Conservation (phyloP, 2,797 vertebrate species). For the Sciaenops ocellatus region DNA sequence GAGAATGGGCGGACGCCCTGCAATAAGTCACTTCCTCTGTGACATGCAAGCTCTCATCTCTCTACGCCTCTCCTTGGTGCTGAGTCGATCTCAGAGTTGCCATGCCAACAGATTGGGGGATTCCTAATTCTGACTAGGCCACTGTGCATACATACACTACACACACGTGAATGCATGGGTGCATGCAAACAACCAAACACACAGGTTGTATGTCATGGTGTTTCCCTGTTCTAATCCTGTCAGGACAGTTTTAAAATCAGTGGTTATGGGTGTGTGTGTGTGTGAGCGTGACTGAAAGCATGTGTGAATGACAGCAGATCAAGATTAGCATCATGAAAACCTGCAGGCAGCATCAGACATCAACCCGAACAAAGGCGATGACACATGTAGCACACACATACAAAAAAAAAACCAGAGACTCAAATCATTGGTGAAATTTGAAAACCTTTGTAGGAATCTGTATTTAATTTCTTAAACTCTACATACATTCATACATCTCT, state of each 20-base stretch:
- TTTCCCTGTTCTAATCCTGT: slow-evolving; percentile 3
- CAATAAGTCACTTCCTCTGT: slow-evolving; percentile 51
- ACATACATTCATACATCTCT: slow-evolving; percentile 85
- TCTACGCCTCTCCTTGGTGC: slow-evolving; percentile 31
- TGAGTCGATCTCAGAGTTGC: slow-evolving; percentile 69
- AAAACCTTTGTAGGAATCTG: slow-evolving; percentile 80
- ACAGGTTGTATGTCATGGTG: slow-evolving; percentile 8
- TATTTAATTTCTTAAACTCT: slow-evolving; percentile 80
- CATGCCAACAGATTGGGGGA: slow-evolving; percentile 77
- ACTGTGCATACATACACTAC: slow-evolving; percentile 17
- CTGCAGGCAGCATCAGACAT: slow-evolving; percentile 1
- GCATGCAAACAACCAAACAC: slow-evolving; percentile 28
- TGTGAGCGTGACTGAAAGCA: slow-evolving; percentile 13
- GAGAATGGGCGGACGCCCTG: slow-evolving; percentile 11
- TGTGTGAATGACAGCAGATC: slow-evolving; percentile 31
- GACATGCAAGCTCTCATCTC: slow-evolving; percentile 44
- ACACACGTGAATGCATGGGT: slow-evolving; percentile 3
- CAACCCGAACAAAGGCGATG: slow-evolving; percentile 1
- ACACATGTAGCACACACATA: slow-evolving; percentile 9
- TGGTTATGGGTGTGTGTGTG: slow-evolving; percentile 11
- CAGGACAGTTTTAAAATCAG: slow-evolving; percentile 15
- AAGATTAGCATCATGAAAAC: slow-evolving; percentile 21
- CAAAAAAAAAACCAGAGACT: slow-evolving; percentile 43
- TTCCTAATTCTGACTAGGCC: slow-evolving; percentile 66
- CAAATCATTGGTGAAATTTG: slow-evolving; percentile 63